phyloP scores from a whole-genome alignment of 2,888 invertebrate genomes.

The Synanthedon myopaeformis region DNA sequence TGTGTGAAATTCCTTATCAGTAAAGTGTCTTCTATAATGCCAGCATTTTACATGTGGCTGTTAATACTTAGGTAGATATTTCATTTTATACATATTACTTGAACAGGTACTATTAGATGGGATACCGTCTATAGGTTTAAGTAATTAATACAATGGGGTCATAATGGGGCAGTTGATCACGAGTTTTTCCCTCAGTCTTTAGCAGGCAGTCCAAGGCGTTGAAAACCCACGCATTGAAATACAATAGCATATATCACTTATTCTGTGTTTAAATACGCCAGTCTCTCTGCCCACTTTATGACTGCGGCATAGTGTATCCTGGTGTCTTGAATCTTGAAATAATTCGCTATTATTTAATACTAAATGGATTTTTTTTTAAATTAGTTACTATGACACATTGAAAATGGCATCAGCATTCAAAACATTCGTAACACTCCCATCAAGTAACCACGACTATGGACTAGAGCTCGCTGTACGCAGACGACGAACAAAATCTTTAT shows the following conservation, averaged over 20 bases:
- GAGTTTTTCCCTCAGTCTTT: too few relatives aligned
- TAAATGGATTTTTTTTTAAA: conserved; percentile 4
- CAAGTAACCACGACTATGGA: conserved; percentile 39
- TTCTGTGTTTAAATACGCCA: too few relatives aligned
- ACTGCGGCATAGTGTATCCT: too few relatives aligned
- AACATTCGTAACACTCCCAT: conserved; percentile 32
- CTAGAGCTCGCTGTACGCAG: conserved; percentile 57
- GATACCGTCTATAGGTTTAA: too few relatives aligned
- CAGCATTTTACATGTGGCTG: conserved; percentile 65
- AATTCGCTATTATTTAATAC: not conserved
- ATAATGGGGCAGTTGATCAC: too few relatives aligned
- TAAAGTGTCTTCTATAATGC: conserved; percentile 51
- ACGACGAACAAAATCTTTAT: conserved; percentile 55
- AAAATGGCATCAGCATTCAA: conserved; percentile 47
- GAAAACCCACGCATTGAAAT: too few relatives aligned
- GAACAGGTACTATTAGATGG: too few relatives aligned
- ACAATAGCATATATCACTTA: too few relatives aligned
- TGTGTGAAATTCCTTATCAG: conserved; percentile 62
- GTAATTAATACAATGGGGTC: too few relatives aligned
- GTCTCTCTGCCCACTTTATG: too few relatives aligned
- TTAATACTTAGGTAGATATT: conserved; percentile 46
- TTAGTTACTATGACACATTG: conserved; percentile 46
- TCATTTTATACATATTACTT: too few relatives aligned
- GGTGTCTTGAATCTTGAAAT: not conserved
- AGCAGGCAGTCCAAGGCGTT: too few relatives aligned